These are phyloP conservation scores for Diarsia mendica DNA, from an alignment of 2,888 invertebrate genomes.

Conservation along the genomic window DNA sequence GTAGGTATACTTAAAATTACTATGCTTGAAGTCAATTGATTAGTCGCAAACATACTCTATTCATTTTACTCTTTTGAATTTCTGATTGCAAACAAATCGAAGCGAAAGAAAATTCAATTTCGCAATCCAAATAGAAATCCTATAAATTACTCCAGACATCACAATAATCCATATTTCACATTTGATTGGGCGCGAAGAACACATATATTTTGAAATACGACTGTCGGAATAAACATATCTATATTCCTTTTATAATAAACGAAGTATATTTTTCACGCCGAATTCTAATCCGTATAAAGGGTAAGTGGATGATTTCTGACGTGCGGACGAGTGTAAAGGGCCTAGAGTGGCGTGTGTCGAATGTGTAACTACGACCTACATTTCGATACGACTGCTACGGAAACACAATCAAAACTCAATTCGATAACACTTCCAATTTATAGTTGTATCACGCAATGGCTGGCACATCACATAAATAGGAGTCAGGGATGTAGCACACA, in stretches of 20 bases:
- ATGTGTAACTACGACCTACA: conserved; percentile 82
- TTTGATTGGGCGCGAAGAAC: conserved; percentile 48
- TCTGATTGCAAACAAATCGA: conserved; percentile 33
- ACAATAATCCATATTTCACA: conserved; percentile 58
- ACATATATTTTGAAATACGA: conserved; percentile 51
- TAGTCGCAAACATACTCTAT: conserved; percentile 15
- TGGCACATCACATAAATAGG: conserved; percentile 61
- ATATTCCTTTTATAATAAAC: conserved; percentile 58
- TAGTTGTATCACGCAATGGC: conserved; percentile 78
- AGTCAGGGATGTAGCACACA: conserved; percentile 67
- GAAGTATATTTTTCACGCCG: conserved; percentile 63
- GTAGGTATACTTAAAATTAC: background rate
- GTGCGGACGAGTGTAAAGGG: conserved; percentile 76
- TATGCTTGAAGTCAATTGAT: conserved; percentile 8
- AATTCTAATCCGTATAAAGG: conserved; percentile 75
- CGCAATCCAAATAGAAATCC: conserved; percentile 47
- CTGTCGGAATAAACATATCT: conserved; percentile 57
- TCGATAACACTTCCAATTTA: conserved; percentile 83
- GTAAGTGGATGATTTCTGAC: conserved; percentile 82
- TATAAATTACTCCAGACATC: conserved; percentile 48
- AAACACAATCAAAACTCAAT: conserved; percentile 87
- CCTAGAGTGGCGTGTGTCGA: conserved; percentile 79
- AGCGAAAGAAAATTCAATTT: conserved; percentile 50
- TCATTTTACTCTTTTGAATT: conserved; percentile 33
- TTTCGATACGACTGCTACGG: conserved; percentile 77